phyloP scores from a whole-genome alignment of 1,140 invertebrate genomes.

The Metopolophium dirhodum region DNA sequence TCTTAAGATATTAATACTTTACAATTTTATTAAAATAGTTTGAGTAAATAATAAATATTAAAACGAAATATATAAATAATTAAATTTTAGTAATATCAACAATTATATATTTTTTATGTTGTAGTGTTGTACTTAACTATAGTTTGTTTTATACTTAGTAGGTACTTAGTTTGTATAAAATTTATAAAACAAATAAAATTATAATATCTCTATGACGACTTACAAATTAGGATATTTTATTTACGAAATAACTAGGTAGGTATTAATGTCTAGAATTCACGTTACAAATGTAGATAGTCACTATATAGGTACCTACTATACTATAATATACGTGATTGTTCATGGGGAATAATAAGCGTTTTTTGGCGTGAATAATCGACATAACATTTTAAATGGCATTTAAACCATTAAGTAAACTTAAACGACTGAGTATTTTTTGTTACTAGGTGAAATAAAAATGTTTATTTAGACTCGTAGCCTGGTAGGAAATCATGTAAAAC shows the following conservation, averaged over 20 bases:
- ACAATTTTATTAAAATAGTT: no score
- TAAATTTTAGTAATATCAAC: neutral
- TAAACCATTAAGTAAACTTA: neutral
- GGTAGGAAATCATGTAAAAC: neutral
- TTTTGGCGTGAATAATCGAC: conserved; percentile 34
- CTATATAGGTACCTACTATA: neutral
- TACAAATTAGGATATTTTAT: neutral
- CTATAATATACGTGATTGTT: neutral
- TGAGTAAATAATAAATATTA: neutral
- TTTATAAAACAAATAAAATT: neutral
- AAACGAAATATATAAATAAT: neutral
- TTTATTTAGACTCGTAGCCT: neutral
- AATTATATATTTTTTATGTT: neutral
- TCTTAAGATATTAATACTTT: no score
- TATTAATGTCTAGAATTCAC: neutral
- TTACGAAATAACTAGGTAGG: neutral
- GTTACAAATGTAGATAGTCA: neutral
- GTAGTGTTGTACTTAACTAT: neutral
- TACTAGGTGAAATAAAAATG: neutral
- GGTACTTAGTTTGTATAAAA: neutral
- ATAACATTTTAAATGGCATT: neutral
- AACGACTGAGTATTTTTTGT: neutral
- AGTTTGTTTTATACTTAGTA: no score
- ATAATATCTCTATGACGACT: neutral
- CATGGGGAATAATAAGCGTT: conserved; percentile 6